phyloP scores from a whole-genome alignment of 2,797 vertebrate species.

The Mormyrops boulengeri region DNA sequence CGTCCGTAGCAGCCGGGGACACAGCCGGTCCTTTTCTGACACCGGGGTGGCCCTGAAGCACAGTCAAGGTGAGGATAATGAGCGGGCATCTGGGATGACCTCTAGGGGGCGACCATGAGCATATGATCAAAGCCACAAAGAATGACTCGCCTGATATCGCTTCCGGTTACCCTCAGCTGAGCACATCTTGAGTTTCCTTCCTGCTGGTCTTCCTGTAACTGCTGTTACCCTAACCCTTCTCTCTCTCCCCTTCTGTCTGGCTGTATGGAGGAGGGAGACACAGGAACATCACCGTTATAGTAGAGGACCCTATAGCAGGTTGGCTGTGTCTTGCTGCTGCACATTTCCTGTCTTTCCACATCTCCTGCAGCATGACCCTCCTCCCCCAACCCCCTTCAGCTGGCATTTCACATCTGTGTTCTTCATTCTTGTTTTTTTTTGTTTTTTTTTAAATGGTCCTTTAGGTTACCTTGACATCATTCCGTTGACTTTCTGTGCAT shows the following conservation, averaged over 20 bases:
- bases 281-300: slow-evolving; percentile 97
- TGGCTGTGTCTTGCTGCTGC: slow-evolving; percentile 64
- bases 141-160: background rate
- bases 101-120: background rate
- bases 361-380: slow-evolving; percentile 42
- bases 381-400: slow-evolving; percentile 4
- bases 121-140: background rate
- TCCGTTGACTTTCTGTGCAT: background rate
- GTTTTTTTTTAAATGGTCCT: background rate
- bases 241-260: slow-evolving; percentile 43
- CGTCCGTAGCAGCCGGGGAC: slow-evolving; percentile 58
- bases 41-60: slow-evolving; percentile 76
- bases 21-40: slow-evolving; percentile 85
- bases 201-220: slow-evolving; percentile 4
- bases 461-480: background rate
- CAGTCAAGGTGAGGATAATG: slow-evolving; percentile 64
- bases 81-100: background rate
- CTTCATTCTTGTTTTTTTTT: slow-evolving; percentile 14
- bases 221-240: slow-evolving; percentile 38
- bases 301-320: slow-evolving; percentile 97
- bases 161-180: background rate
- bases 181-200: slow-evolving; percentile 23
- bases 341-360: slow-evolving; percentile 22
- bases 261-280: slow-evolving; percentile 70
- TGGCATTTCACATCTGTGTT: background rate